Base-by-base conservation (phyloP, 1,140 invertebrate genomes). In the Temnothorax nylanderi region DNA sequence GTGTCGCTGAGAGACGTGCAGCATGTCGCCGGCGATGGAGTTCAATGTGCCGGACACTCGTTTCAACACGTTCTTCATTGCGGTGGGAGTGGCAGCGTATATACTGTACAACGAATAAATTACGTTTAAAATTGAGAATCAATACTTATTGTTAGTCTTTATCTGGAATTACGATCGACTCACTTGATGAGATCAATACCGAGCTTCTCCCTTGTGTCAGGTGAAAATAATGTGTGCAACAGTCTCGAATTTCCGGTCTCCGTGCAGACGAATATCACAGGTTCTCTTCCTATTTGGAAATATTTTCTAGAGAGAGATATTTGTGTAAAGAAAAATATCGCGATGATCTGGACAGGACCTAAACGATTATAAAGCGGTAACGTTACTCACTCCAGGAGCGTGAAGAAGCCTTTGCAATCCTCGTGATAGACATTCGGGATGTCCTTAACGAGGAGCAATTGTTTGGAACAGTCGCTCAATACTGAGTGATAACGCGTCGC, bases 201-300 rank as follows among this genome's bases (percentile, higher is more conserved):
- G 88, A 96, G 97, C 85, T 96, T 95, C 76, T 96, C 95, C 90
- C 96, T 96, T 10, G 97, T 90, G 89, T 95, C 94, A 81, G 96
- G 93, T 75, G 97, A 95, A 94, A 98, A 98, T 32, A 98, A 93
- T 86, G 96, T 96, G 72, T 96, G 95, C 74, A 96, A 92, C 37
- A 97, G 94, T 54, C 94, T 95, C 49, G 96, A 96, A 67, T 95
- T 96, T 90, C 96, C 96, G 41, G 95, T 94, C 91, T 98, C 97
- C 32, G 97, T 97, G 90, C 96, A 97, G 85, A 98, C 96, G 91
- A 98, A 97, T 11, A 98, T 95, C 75, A 98, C 93, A 18, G 97
- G 97, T 67, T 96, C 96, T 92, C 96, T 96, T n/a, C 96, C 97
- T 87, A 96, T 95, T 72, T 94, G 89, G 51, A 94, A 95, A 90